Evolutionary conservation across 2,113 vertebrate genomes (phyloP), one percentile per base, ranked within the genome.

Genomic region (Trichechus manatus): DNA sequence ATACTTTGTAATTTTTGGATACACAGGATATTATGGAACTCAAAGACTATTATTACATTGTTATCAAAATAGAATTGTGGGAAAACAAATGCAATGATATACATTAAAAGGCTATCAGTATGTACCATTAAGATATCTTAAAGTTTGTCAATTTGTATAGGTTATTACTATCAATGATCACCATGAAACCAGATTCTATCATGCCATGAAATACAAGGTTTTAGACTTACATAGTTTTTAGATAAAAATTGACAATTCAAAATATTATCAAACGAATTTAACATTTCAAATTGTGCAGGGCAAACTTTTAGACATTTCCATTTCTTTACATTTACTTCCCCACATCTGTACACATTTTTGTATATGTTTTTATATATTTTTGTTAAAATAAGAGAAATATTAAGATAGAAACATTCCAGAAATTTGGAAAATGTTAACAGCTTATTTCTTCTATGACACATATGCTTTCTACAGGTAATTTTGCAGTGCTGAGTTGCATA

Each of bases 401-500:
- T 14, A 88, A 87, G 15, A n/a, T 44, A 33, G n/a, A 70, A 91
- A 92, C 61, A 42, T 42, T 82, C 20, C 89, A 90, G 68, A 87
- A 91, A 74, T 89, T 84, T 88, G 23, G 10, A 89, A 94, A 86
- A 66, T 5, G 7, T 72, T 92, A 91, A 80, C 96, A 97, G 95
- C 87, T 97, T 96, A 87, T 81, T 90, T 96, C 47, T 88, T 96
- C 31, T 25, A 63, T 86, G 86, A 68, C 95, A 94, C 97, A 92
- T 89, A 53, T 96, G 87, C 66, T 97, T 90, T 97, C 97, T 92
- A 96, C 85, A 96, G 94, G 91, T 72, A 80, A 93, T 61, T 79
- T 74, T 50, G 44, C 44, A 83, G 91, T 91, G 92, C 95, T 92
- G 94, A 96, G 44, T 86, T 86, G 97, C 77, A 90, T 88, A 95